Conservation (phyloP, 2,888 invertebrate species). For the Epinotia ramella region DNA sequence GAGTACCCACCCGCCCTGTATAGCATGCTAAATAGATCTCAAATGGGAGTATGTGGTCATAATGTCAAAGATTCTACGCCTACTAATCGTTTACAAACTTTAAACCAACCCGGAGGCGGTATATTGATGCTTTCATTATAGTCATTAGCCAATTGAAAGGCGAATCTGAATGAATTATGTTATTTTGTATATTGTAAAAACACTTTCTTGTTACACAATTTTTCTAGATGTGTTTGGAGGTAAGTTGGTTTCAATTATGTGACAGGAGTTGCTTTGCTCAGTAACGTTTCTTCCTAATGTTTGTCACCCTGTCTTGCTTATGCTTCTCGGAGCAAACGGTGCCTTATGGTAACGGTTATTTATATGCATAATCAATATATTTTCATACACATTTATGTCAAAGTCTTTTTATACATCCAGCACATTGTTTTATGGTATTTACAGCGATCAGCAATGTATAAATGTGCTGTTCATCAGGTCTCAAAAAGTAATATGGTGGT, state of each 20-base stretch:
- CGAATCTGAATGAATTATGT: conserved; percentile 3
- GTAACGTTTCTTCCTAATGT: conserved; percentile 36
- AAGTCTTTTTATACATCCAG: conserved; percentile 10
- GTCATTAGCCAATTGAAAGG: not conserved
- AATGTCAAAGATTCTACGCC: conserved; percentile 75
- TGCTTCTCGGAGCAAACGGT: conserved; percentile 29
- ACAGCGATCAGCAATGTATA: conserved; percentile 6
- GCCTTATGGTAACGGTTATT: conserved; percentile 43
- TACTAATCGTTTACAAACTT: conserved; percentile 44
- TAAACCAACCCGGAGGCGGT: conserved; percentile 37
- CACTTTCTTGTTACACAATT: conserved; percentile 29
- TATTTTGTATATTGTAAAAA: conserved; percentile 35
- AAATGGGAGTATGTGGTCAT: conserved; percentile 85
- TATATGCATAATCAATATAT: conserved; percentile 20
- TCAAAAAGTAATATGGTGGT: not conserved
- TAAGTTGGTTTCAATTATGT: conserved; percentile 31
- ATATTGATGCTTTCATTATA: conserved; percentile 30
- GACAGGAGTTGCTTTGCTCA: conserved; percentile 37
- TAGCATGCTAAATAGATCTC: conserved; percentile 73
- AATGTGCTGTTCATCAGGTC: not conserved
- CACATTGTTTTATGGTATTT: conserved; percentile 27
- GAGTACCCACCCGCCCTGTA: conserved; percentile 64
- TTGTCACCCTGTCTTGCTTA: conserved; percentile 43
- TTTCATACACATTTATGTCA: conserved; percentile 18
- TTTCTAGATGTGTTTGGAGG: conserved; percentile 34